Evolutionary conservation across 2,888 invertebrate species (phyloP).

Genomic region (Zygothrica quintamaculata): DNA sequence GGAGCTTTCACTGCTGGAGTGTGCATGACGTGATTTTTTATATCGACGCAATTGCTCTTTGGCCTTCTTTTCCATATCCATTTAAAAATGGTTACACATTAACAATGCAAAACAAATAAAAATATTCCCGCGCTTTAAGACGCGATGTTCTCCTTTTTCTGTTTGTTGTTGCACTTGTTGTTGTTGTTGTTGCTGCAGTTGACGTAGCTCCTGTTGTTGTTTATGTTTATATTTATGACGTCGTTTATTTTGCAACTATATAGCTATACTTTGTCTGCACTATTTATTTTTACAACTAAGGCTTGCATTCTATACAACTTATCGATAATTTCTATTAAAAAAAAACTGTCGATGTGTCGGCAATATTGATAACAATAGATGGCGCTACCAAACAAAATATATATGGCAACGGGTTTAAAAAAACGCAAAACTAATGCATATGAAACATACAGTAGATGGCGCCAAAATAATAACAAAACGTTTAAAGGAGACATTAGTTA

Average conservation of each 20-base stretch:
- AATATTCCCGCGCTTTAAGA: conserved; percentile 35
- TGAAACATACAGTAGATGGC: too few species aligned
- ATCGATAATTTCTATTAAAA: too few species aligned
- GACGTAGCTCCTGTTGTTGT: too few species aligned
- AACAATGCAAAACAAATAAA: too few species aligned
- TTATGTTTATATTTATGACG: conserved; percentile 44
- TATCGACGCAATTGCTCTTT: conserved; percentile 83
- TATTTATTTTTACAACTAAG: conserved; percentile 37
- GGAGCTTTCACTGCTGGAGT: conserved; percentile 82
- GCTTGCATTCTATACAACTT: conserved; percentile 26
- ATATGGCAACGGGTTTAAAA: too few species aligned
- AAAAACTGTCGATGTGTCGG: conserved; percentile 3
- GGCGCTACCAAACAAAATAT: conserved; percentile 10
- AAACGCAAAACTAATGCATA: too few species aligned
- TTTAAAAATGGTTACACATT: conserved; percentile 18
- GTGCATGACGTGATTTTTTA: conserved; percentile 82
- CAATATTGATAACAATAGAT: conserved; percentile 3
- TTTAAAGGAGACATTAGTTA: too few species aligned
- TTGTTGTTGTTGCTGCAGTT: too few species aligned
- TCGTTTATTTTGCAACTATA: conserved; percentile 43
- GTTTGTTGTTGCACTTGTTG: conserved; percentile 6
- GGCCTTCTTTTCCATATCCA: conserved; percentile 83
- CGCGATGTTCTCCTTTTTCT: conserved; percentile 1
- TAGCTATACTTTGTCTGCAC: conserved; percentile 7
- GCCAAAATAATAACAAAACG: too few species aligned